Evolutionary conservation across 2,888 invertebrate genomes (phyloP).

Genomic region (Caenorhabditis sp.): DNA sequence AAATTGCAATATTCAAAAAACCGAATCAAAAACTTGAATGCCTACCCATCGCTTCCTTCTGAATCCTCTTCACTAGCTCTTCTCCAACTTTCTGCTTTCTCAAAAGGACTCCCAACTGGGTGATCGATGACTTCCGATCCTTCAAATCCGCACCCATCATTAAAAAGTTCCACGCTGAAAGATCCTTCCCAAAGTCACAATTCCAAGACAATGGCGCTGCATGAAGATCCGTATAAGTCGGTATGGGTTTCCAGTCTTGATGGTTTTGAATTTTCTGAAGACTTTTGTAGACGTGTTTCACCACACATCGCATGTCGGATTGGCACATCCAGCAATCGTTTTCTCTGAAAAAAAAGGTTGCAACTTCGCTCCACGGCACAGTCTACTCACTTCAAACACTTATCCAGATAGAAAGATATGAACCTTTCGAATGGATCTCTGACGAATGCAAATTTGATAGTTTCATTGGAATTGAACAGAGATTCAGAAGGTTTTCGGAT

Average conservation of each 20-base stretch:
- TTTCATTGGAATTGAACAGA: not conserved
- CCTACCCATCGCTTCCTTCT: constrained; percentile 41
- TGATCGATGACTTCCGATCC: constrained; percentile 42
- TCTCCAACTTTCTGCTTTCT: constrained; percentile 29
- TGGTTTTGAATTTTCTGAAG: constrained; percentile 37
- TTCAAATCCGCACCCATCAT: constrained; percentile 55
- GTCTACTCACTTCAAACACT: constrained; percentile 38
- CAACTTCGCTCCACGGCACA: too few relatives aligned
- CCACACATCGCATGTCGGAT: constrained; percentile 42
- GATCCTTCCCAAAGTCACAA: constrained; percentile 47
- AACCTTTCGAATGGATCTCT: constrained; percentile 54
- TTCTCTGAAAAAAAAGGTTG: constrained; percentile 28
- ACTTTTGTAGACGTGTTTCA: constrained; percentile 8
- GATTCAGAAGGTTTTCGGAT: constrained; percentile 16
- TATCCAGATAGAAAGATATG: constrained; percentile 50
- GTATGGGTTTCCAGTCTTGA: constrained; percentile 34
- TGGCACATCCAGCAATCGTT: constrained; percentile 36
- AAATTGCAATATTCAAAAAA: not conserved
- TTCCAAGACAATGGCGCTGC: constrained; percentile 58
- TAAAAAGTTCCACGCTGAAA: constrained; percentile 40
- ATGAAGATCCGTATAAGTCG: constrained; percentile 40
- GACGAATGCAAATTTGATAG: constrained; percentile 49
- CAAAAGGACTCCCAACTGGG: constrained; percentile 39
- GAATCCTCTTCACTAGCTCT: constrained; percentile 20
- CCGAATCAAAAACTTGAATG: too few relatives aligned